phyloP scores from a whole-genome alignment of 2,113 vertebrate species.

The Microcebus tavaratra region DNA sequence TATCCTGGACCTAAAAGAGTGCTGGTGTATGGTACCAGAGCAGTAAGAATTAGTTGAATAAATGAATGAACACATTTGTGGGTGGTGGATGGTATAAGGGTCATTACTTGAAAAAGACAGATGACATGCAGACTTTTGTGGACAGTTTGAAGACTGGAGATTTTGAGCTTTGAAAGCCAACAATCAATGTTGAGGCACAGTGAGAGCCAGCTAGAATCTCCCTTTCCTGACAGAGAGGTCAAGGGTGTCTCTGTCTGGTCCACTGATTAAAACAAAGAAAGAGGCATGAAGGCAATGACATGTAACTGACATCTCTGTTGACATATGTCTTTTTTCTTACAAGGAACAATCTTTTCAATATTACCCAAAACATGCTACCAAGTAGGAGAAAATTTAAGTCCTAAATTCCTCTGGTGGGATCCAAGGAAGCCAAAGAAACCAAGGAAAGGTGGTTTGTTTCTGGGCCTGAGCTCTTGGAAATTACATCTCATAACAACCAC shows the following conservation, averaged over 20 bases:
- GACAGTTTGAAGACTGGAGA: neutral
- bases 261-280: neutral
- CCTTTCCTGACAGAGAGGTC: neutral
- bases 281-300: accelerated
- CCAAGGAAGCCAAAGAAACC: neutral
- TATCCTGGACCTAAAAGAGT: neutral
- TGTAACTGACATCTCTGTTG: neutral
- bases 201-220: neutral
- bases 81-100: neutral
- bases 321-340: neutral
- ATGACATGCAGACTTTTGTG: neutral
- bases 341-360: neutral
- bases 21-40: accelerated
- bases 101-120: neutral
- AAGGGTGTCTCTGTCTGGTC: neutral
- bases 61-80: neutral
- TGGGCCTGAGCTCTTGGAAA: neutral
- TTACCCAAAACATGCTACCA: neutral
- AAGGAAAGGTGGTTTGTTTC: neutral
- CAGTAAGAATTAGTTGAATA: neutral
- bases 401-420: neutral
- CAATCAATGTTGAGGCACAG: neutral
- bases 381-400: too few species aligned
- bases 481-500: neutral
- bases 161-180: neutral